Conservation (phyloP, 2,113 vertebrate species). For the Cyanoramphus novaezelandiae region DNA sequence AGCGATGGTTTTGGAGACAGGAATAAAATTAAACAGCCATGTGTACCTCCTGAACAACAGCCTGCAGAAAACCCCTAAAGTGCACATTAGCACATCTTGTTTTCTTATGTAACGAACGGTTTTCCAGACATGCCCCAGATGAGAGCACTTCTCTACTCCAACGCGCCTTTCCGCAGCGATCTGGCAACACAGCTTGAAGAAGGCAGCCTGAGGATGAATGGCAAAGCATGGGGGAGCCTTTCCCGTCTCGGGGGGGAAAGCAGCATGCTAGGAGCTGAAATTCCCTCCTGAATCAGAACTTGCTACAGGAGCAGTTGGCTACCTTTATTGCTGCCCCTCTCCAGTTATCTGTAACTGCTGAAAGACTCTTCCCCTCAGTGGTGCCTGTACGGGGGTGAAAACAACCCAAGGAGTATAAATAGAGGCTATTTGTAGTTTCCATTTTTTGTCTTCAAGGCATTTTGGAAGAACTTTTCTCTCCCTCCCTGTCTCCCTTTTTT, state of each 20-base stretch:
- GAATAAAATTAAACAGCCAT: constrained; percentile 50
- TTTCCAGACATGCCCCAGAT: constrained; percentile 46
- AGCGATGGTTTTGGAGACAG: constrained; percentile 13
- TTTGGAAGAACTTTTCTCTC: constrained; percentile 41
- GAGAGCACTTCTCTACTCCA: neutral
- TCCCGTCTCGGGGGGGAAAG: neutral
- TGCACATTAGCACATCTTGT: constrained; percentile 34
- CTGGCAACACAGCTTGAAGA: neutral
- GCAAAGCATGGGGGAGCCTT: neutral
- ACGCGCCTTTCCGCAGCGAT: neutral
- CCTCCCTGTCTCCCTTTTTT: neutral
- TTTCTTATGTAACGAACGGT: constrained; percentile 20
- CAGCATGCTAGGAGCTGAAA: neutral
- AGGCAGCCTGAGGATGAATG: neutral
- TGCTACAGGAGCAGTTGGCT: neutral
- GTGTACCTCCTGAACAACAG: constrained; percentile 54
- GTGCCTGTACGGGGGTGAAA: constrained; percentile 21
- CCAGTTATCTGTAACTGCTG: neutral
- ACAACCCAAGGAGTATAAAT: constrained; percentile 56
- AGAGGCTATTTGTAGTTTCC: constrained; percentile 62
- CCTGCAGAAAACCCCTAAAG: constrained; percentile 42
- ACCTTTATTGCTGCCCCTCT: accelerated
- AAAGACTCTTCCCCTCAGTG: neutral
- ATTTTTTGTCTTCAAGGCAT: constrained; percentile 63
- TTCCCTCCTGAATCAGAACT: neutral